These are phyloP conservation scores for Agrochola lota DNA, from an alignment of 2,888 invertebrate species.

Conservation along the genomic window DNA sequence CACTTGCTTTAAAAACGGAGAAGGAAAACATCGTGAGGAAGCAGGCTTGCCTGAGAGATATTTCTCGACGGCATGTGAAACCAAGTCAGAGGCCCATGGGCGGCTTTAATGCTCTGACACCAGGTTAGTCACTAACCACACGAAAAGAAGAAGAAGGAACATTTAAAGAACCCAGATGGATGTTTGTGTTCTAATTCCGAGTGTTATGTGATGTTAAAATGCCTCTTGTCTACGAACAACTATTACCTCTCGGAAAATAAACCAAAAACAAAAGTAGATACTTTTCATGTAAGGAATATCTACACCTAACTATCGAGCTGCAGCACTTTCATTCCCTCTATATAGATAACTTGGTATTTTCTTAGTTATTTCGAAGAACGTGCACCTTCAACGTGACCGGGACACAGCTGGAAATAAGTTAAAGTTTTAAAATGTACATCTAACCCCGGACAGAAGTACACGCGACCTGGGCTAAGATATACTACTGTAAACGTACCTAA, in stretches of 20 bases:
- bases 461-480: conserved; percentile 20
- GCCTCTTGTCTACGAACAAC: too few species aligned
- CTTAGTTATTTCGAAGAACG: conserved; percentile 46
- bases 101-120: too few species aligned
- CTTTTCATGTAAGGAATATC: background rate
- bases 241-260: background rate
- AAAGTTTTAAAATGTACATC: conserved; percentile 56
- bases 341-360: conserved; percentile 35
- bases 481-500: background rate
- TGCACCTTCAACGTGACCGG: conserved; percentile 51
- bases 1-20: too few species aligned
- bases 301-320: background rate
- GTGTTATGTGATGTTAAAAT: background rate
- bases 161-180: background rate
- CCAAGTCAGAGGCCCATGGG: too few species aligned
- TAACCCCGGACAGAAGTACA: conserved; percentile 24
- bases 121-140: too few species aligned
- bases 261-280: background rate
- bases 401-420: conserved; percentile 53
- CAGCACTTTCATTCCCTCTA: conserved; percentile 16
- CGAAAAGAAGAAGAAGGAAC: too few species aligned
- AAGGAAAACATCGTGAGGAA: too few species aligned
- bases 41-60: too few species aligned
- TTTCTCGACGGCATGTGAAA: too few species aligned
- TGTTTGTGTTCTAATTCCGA: background rate